phyloP scores from a whole-genome alignment of 1,140 invertebrate species.

The Pseudomyrmex gracilis region DNA sequence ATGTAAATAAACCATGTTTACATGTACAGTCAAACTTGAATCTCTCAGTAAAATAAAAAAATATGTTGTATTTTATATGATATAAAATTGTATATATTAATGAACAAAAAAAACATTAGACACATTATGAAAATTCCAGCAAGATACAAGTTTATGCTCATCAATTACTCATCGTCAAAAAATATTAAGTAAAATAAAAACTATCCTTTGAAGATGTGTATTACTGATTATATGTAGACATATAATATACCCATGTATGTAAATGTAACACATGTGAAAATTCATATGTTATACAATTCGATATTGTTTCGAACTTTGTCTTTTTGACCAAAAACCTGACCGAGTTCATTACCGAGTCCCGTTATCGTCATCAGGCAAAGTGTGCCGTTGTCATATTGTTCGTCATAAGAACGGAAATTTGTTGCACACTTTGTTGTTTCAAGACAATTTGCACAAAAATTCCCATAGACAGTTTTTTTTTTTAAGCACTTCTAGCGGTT shows the following conservation, averaged over 20 bases:
- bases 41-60: too few species aligned
- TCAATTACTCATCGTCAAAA: slow-evolving; percentile 10
- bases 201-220: neutral
- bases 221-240: slow-evolving; percentile 16
- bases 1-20: too few species aligned
- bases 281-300: slow-evolving; percentile 1
- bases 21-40: too few species aligned
- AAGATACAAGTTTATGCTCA: slow-evolving; percentile 48
- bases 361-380: too few species aligned
- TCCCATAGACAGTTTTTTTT: neutral
- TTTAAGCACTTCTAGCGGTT: slow-evolving; percentile 40
- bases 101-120: slow-evolving; percentile 13
- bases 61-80: too few species aligned
- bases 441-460: neutral
- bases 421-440: too few species aligned
- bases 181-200: slow-evolving; percentile 22
- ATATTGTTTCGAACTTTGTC: neutral
- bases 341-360: too few species aligned
- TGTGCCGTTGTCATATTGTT: neutral
- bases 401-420: neutral
- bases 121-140: slow-evolving; percentile 28
- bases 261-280: neutral
- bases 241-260: too few species aligned
- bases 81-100: neutral
- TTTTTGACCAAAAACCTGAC: too few species aligned